Evolutionary conservation across 1,140 invertebrate genomes (phyloP).

Genomic region (Oreohelix idahoensis): DNA sequence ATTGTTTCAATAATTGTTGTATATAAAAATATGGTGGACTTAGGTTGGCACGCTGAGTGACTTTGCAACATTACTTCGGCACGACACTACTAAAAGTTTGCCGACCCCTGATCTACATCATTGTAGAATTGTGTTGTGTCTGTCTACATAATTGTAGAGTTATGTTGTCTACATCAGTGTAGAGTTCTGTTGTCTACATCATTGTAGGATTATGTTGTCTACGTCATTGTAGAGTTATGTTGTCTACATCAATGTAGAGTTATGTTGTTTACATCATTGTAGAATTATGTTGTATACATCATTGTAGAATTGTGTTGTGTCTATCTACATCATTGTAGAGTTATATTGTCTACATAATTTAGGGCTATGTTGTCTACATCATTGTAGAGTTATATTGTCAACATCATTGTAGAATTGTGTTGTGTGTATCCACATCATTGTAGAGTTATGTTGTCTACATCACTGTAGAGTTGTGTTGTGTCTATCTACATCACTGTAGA

Average conservation of each 20-base stretch:
- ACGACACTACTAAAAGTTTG: no score
- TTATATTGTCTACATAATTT: not conserved
- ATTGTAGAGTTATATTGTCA: not conserved
- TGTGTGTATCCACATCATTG: not conserved
- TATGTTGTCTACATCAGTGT: not conserved
- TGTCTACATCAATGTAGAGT: not conserved
- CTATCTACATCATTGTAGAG: not conserved
- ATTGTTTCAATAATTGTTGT: no score
- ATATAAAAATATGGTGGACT: no score
- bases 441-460: not conserved
- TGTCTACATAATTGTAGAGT: not conserved
- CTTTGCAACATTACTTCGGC: no score
- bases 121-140: not conserved
- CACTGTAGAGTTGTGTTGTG: not conserved
- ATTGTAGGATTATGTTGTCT: not conserved
- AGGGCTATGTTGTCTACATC: not conserved
- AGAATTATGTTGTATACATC: not conserved
- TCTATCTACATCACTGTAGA: not conserved
- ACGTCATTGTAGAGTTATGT: not conserved
- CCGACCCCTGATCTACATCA: no score
- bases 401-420: not conserved
- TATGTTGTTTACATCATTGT: not conserved
- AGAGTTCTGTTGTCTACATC: conserved; percentile 34
- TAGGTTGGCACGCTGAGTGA: no score
- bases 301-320: not conserved